Evolutionary conservation across 2,797 vertebrate genomes (phyloP), one percentile per base, ranked within the genome.

Genomic region (Lepilemur ruficaudatus): DNA sequence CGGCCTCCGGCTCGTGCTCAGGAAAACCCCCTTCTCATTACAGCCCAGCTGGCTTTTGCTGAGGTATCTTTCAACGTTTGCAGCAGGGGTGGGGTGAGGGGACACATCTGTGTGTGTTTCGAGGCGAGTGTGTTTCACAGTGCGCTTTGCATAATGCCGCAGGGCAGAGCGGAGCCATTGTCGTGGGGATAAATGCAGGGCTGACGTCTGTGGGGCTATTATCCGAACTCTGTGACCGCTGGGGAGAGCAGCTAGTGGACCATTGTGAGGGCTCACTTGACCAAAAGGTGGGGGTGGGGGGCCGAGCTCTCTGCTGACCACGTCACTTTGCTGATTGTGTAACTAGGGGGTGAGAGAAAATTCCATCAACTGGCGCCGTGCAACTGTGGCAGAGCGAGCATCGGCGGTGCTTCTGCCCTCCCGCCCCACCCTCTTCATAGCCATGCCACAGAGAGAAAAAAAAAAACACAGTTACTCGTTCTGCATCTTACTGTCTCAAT

Each of bases 191-290:
- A 18, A 93, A 89, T 28, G 72, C 52, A 18, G 67, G 78, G 87
- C 96, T 96, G 95, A 75, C 2, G 9, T 63, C 87, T 70, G 48
- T 30, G 78, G 78, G 69, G 69, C 92, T 87, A 92, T 97, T 97
- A 73, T 95, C 89, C 55, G 28, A 76, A 25, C 83, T 10, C 1
- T 38, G 14, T 3, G 55, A n/a, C 57, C 4, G 14, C 50, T 89
- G 41, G 17, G 95, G 87, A 84, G 63, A 25, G 43, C 63, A 0
- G 35, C 50, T 30, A 13, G 28, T 93, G 84, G 84, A 32, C 94
- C 93, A 90, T 93, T 92, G 96, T 96, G 50, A 65, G 67, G 87
- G 78, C 84, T 94, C 97, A 79, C 89, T 85, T 96, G 96, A 96
- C 96, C 96, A 94, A 93, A 97, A 84, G 82, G 89, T 93, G 61